Percentiles rank a stretch among this genome's conserved stretches.
These are phyloP conservation scores for Parambassis ranga DNA, from an alignment of 2,797 vertebrate genomes.

Conservation along the genomic window DNA sequence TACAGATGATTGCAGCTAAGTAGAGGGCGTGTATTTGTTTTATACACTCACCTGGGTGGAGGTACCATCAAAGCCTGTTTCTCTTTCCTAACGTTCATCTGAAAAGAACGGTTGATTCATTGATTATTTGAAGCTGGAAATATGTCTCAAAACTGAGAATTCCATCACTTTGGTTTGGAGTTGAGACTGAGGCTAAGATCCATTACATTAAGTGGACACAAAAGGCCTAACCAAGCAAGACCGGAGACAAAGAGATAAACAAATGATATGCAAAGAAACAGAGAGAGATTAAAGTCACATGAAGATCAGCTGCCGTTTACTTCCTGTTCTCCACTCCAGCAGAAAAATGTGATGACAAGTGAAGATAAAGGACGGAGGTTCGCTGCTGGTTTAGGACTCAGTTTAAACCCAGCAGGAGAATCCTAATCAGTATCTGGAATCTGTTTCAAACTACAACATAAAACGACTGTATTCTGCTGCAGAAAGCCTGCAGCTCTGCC, in stretches of 20 bases:
- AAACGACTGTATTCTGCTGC: no score
- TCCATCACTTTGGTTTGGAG: background rate
- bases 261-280: slow-evolving; percentile 38
- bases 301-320: slow-evolving; percentile 6
- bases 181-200: no score
- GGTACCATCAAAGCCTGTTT: no score
- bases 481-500: no score
- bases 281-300: slow-evolving; percentile 21
- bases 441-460: no score
- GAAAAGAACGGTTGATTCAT: no score
- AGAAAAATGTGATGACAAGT: background rate
- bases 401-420: no score
- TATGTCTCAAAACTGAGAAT: background rate
- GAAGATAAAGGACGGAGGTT: background rate
- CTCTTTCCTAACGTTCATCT: no score
- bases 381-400: background rate
- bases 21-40: slow-evolving; percentile 1
- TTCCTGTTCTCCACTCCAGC: slow-evolving; percentile 15
- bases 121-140: background rate
- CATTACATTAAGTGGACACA: background rate
- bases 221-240: background rate
- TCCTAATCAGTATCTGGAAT: no score
- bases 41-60: background rate
- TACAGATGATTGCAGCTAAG: slow-evolving; percentile 13
- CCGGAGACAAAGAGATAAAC: slow-evolving; percentile 16